Evolutionary conservation across 64 coral and sea anemone species (phyloP), one percentile per base, ranked within the genome.

Genomic region (Trachythela sp.): DNA sequence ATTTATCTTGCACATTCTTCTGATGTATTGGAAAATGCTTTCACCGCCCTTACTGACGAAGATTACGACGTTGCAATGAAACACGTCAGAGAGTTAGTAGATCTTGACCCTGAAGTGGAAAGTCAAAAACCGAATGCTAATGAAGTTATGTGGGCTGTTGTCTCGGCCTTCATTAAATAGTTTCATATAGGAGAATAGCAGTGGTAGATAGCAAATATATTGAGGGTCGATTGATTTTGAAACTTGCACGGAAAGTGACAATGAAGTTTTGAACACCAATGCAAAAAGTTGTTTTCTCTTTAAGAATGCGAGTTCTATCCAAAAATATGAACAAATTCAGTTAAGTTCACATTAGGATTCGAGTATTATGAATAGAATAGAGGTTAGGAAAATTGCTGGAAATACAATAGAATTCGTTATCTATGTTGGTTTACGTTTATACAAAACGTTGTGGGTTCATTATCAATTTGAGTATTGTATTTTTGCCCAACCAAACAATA

Each of bases 31-130:
- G 96, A 99, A 39, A 99, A 99, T 95, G 96, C 96, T 45, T 99
- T 99, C 89, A 87, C 93, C 15, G 89, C 96, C 31, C 68, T 99
- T 36, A 95, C 96, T 3, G 96, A 99, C 85, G 96, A 99, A 24
- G 96, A 99, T 89, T 99, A 99, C 89, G 96, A 99, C 70, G 84
- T 99, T 54, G 96, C 96, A 9, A 99, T 99, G 96, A 99, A 99
- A 85, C 86, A 94, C 9, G 96, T 99, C 8, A 77, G 91, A 33
- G 96, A 99, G 89, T 86, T 99, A 24, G 88, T 99, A 89, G 96
- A 99, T 36, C 85, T 93, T 40, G 96, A 99, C 42, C 96, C 96
- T 13, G 96, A 99, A 92, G 54, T 93, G 17, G 93, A 99, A 45
- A 88, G 91, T 26, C 93, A 94, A 70, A 99, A 99, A 43, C 92